phyloP scores from a whole-genome alignment of 1,140 invertebrate genomes.

The Brachionus koreanus region DNA sequence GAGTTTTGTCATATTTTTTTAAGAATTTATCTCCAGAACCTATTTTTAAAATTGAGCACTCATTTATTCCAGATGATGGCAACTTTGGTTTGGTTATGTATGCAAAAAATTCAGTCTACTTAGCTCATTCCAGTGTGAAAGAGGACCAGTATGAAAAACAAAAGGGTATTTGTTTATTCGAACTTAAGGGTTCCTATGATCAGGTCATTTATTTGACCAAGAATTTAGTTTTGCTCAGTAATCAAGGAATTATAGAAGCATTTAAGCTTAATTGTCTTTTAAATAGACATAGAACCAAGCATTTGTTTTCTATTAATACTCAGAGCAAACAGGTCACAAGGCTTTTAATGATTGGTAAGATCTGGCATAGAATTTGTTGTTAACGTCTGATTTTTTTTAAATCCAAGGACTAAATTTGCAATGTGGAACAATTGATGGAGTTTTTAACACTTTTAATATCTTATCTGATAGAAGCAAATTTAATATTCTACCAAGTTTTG shows the following conservation, averaged over 20 bases:
- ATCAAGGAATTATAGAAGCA: background rate
- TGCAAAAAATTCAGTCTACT: background rate
- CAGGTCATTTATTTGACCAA: background rate
- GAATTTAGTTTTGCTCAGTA: background rate
- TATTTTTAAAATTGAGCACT: background rate
- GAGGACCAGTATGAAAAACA: background rate
- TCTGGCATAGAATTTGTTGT: background rate
- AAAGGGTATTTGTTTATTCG: slow-evolving; percentile 16
- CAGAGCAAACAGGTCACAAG: background rate
- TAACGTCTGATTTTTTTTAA: too few relatives aligned
- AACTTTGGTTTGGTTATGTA: background rate
- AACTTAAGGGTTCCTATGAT: background rate
- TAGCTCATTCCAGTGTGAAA: background rate
- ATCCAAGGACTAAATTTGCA: background rate
- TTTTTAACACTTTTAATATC: background rate
- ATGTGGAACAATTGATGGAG: background rate
- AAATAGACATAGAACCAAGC: slow-evolving; percentile 12
- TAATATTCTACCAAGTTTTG: background rate
- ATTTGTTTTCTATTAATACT: slow-evolving; percentile 5
- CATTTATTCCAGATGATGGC: background rate
- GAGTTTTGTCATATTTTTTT: background rate
- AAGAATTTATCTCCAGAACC: background rate
- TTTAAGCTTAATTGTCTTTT: slow-evolving; percentile 6
- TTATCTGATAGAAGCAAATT: background rate
- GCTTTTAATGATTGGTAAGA: background rate